Conservation (phyloP, 2,113 vertebrate species). For the Mormyrus iriodes region DNA sequence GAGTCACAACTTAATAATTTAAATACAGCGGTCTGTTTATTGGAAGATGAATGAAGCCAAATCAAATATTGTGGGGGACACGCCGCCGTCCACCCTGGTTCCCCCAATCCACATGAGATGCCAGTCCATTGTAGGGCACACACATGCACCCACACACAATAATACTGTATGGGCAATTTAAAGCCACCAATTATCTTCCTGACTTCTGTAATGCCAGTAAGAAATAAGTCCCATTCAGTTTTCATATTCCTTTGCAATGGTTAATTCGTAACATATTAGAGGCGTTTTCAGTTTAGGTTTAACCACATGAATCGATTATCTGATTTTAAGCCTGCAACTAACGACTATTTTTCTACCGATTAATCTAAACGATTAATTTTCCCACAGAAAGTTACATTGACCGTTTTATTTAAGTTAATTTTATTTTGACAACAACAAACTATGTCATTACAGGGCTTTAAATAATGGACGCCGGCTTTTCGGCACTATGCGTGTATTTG, state of each 20-base stretch:
- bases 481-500: no score
- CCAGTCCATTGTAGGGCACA: neutral
- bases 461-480: no score
- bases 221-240: neutral
- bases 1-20: neutral
- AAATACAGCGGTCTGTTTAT: neutral
- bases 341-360: no score
- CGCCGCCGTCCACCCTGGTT: neutral
- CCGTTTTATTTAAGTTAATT: no score
- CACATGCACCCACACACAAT: neutral
- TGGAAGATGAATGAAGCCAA: neutral
- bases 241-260: neutral
- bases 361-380: no score
- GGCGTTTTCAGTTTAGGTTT: neutral
- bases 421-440: no score
- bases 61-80: neutral
- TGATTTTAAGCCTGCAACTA: neutral
- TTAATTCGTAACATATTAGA: neutral
- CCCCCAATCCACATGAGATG: neutral
- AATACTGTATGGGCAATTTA: neutral
- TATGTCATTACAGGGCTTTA: no score
- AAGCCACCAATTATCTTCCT: neutral
- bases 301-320: neutral
- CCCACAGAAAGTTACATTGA: no score
- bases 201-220: neutral